Evolutionary conservation across 2,888 invertebrate species (phyloP), one percentile per base, ranked within the genome.

Genomic region (Gari tellinella): DNA sequence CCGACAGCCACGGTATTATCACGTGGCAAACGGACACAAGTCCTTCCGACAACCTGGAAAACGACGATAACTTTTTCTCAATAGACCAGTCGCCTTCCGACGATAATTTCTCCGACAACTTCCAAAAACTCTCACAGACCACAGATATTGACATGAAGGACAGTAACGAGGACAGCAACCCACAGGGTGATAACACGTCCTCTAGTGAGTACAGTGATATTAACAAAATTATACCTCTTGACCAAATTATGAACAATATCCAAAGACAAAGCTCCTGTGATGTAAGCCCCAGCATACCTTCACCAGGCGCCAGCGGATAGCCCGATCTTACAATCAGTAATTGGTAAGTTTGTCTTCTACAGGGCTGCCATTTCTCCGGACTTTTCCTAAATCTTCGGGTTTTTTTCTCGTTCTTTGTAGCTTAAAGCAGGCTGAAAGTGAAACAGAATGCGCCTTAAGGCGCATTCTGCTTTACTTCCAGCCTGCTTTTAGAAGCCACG

Each of bases 21-120:
- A 72, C 77, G n/a, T 82, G 84, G 81, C 83, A 85, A 61, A 85
- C 84, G 38, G 88, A 88, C 72, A 86, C 87, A 14, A 87, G 87
- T 78, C 87, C 87, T 15, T 87, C 88, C 7, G 88, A 88, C 62
- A 87, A 86, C 69, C 74, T 88, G 19, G 86, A 87, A 45, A 80
- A 80, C 41, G 86, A 86, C 19, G 86, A 82, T 37, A 80, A 80
- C 52, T 81, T 72, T 43, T 69, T 80, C 52, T 86, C 86, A 17
- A 75, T 79, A 25, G 86, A 84, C 48, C 75, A 77, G 17, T 84
- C 85, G 15, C 83, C 84, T 10, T 87, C 87, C 17, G 86, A 86
- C 51, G 79, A 79, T 23, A 53, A 37, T 26, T 68, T 48, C 31
- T 46, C 61, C 41, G 67, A 49, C 37, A 38, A 49, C 38, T 38